phyloP scores from a whole-genome alignment of 2,113 vertebrate species.

The Cynoglossus semilaevis region DNA sequence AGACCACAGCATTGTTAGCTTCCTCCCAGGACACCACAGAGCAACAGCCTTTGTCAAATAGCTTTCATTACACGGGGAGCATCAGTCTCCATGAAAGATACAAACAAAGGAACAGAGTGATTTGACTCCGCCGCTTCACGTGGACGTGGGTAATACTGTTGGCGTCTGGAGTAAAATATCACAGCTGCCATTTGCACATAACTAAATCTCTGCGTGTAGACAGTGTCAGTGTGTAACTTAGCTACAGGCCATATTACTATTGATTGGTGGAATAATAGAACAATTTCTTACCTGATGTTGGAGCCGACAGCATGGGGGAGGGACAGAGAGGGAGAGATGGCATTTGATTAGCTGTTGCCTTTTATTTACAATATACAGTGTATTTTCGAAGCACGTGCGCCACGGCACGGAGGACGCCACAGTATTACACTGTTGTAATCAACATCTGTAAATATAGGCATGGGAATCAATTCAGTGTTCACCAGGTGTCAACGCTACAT shows the following conservation, averaged over 20 bases:
- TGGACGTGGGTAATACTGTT: constrained; percentile 66
- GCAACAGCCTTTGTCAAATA: constrained; percentile 64
- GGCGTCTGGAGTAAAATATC: constrained; percentile 66
- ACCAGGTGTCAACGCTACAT: constrained; percentile 1
- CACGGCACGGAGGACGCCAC: constrained; percentile 32
- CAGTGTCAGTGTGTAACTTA: constrained; percentile 52
- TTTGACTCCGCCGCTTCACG: constrained; percentile 61
- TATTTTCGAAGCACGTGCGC: constrained; percentile 49
- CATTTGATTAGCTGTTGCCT: constrained; percentile 67
- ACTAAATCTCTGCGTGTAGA: constrained; percentile 67
- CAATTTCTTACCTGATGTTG: constrained; percentile 76
- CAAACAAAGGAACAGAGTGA: constrained; percentile 61
- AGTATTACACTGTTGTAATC: constrained; percentile 53
- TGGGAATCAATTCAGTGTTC: constrained; percentile 49
- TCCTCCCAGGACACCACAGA: constrained; percentile 47
- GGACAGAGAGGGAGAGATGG: constrained; percentile 53
- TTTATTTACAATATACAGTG: constrained; percentile 54
- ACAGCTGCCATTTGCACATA: constrained; percentile 68
- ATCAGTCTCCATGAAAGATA: constrained; percentile 71
- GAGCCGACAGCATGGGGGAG: constrained; percentile 53
- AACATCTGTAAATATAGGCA: constrained; percentile 42
- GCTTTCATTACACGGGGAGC: constrained; percentile 64
- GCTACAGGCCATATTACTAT: constrained; percentile 70
- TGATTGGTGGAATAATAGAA: constrained; percentile 72
- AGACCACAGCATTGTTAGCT: constrained; percentile 54